Evolutionary conservation across 2,113 vertebrate species (phyloP), one percentile per base, ranked within the genome.

Genomic region (Upupa epops): DNA sequence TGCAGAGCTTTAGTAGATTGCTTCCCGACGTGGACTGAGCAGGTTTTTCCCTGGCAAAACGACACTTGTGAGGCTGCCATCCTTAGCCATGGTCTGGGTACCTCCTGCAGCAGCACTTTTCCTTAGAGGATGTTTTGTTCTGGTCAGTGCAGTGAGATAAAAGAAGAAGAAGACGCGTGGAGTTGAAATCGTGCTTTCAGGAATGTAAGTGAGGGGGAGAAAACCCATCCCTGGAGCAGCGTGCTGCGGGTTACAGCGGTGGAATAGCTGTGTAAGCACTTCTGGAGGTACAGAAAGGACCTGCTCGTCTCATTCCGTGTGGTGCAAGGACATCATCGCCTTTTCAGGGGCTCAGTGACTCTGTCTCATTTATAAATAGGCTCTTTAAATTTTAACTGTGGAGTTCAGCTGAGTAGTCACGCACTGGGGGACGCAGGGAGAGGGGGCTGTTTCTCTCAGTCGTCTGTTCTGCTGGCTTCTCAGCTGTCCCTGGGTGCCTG

Each of bases 301-400:
- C 95, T 94, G 55, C 92, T 97, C 93, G 92, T 94, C 94, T 85
- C 97, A n/a, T 96, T 95, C 93, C 95, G 64, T 94, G 95, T 97
- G 97, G 96, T 56, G 63, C 76, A 92, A 95, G 58, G n/a, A 71
- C 54, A 66, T 71, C 15, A 56, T 56, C 87, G 81, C 70, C 61
- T 0, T 8, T 87, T 45, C 13, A 80, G 75, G 61, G 13, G 1
- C 37, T 74, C 25, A 0, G 3, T 19, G 31, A 37, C 49, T 64
- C 24, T 49, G 42, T 56, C 31, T 9, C 40, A 63, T 71, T 22
- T 66, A 49, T 20, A 66, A 74, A 45, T 10, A 81, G 64, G 6
- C 51, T 10, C 9, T 59, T 2, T 71, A 79, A 49, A 72, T 65
- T 86, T 52, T 48, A 29, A 29, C 46, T 68, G 69, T 17, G 37